These are phyloP conservation scores for Brevipalpus yothersi DNA, from an alignment of 1,140 invertebrate genomes.

Conservation along the genomic window DNA sequence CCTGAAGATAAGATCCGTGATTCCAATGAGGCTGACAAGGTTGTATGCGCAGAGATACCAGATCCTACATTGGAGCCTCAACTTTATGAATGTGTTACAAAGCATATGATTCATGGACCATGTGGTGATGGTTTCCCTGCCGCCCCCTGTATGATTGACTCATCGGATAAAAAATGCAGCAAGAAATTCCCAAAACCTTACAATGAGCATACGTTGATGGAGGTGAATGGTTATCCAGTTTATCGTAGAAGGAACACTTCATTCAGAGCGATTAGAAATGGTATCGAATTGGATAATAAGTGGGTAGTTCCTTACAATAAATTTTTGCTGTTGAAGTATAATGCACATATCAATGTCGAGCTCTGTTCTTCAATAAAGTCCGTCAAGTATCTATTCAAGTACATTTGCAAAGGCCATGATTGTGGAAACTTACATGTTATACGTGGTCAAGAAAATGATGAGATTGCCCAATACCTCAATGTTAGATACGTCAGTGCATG, in stretches of 20 bases:
- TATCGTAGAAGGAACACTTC: conserved; percentile 9
- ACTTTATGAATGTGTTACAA: conserved; percentile 18
- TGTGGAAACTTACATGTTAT: no score
- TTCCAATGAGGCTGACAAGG: conserved; percentile 20
- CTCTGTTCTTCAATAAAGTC: no score
- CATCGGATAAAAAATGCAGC: neutral
- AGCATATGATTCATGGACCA: conserved; percentile 20
- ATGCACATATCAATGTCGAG: no score
- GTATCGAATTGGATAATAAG: no score
- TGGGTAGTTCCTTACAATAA: no score
- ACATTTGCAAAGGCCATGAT: no score
- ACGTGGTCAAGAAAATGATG: no score
- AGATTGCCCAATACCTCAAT: no score
- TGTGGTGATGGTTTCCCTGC: conserved; percentile 12
- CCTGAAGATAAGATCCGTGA: conserved; percentile 3
- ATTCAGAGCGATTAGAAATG: no score
- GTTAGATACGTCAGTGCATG: no score
- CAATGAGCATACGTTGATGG: neutral
- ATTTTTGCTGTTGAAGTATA: no score
- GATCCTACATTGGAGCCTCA: conserved; percentile 17
- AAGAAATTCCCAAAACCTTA: neutral
- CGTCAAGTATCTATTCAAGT: no score
- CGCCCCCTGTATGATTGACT: conserved; percentile 11
- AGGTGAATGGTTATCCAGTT: conserved; percentile 10
- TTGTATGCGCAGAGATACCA: conserved; percentile 29